phyloP scores from a whole-genome alignment of 1,140 invertebrate species.

The Augochlora pura region DNA sequence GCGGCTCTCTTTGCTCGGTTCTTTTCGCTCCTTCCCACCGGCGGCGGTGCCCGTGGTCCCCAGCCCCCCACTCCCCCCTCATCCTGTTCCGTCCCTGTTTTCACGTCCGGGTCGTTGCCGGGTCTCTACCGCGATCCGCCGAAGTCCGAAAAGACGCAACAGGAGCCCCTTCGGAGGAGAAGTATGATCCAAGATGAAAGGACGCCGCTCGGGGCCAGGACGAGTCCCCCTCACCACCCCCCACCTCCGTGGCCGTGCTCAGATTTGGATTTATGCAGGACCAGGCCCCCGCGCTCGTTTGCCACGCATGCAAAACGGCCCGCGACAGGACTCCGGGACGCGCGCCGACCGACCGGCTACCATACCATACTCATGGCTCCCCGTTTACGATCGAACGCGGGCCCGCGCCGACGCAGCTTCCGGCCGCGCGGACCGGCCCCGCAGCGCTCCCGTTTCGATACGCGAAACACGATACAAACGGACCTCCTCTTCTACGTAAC shows the following conservation, averaged over 20 bases:
- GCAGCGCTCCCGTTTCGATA: no score
- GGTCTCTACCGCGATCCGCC: constrained; percentile 39
- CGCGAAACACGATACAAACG: no score
- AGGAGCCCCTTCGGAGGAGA: constrained; percentile 52
- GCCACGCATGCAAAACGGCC: constrained; percentile 64
- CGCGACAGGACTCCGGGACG: neutral
- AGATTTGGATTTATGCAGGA: constrained; percentile 70
- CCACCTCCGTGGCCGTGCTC: constrained; percentile 51
- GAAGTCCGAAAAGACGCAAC: constrained; percentile 56
- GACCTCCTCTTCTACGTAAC: no score
- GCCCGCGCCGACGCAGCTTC: no score
- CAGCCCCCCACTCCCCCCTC: neutral
- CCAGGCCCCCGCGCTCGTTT: constrained; percentile 60
- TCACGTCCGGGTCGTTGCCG: constrained; percentile 32
- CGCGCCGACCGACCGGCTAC: no score
- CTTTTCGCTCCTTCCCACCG: neutral
- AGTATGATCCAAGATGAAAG: constrained; percentile 73
- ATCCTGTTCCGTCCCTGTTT: neutral
- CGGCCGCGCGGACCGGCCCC: no score
- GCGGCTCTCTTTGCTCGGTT: constrained; percentile 44
- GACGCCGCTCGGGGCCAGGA: constrained; percentile 46
- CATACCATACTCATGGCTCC: no score
- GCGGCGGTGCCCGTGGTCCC: neutral
- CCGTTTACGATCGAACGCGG: no score
- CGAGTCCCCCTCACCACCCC: constrained; percentile 35